Base-by-base conservation (phyloP, 1,140 invertebrate species). In the Asbolus verrucosus region DNA sequence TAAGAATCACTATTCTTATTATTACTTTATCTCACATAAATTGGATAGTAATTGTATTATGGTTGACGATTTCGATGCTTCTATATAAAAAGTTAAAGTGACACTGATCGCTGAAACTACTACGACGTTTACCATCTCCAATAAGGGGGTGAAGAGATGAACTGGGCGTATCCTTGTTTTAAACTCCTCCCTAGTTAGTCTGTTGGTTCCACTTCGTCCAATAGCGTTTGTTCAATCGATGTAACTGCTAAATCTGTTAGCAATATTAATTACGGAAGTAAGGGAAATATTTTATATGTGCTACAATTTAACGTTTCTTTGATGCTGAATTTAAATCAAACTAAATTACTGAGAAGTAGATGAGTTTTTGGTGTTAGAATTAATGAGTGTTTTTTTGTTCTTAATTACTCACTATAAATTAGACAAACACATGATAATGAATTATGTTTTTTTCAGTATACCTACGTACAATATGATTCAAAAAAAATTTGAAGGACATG, bases 201-300 rank as follows among this genome's bases (percentile, higher is more conserved):
- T 59, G 69, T 74, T 77, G 75, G 75, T 33, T 46, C 38, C 18
- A 36, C 21, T 46, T 27, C 36, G 50, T 38, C 77, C 72, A 78
- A 78, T 78, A 33, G 43, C 14, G 39, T 6, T 1, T 4, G 41
- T 13, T 60, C 71, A 78, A 78, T 78, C 72, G 75, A 36, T 72
- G 46, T 68, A 54, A 63, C 70, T 59, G 62, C 24, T 38, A 38
- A 39, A 39, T 70, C 46, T 74, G 69, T 72, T 76, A 61, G 68
- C 54, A 73, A 75, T 71, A 73, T 75, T 78, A 78, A 78, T 78
- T 78, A 76, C 62, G 30, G 65, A 65, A 62, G 71, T 60, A 15
- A 74, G 36, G 54, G 43, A 38, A 67, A 70, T 67, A 69, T 72
- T 72, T 71, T 61, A 66, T 63, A 66, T 59, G 66, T 74, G 65